phyloP scores from a whole-genome alignment of 2,888 invertebrate species.

The Mylabris sibirica region DNA sequence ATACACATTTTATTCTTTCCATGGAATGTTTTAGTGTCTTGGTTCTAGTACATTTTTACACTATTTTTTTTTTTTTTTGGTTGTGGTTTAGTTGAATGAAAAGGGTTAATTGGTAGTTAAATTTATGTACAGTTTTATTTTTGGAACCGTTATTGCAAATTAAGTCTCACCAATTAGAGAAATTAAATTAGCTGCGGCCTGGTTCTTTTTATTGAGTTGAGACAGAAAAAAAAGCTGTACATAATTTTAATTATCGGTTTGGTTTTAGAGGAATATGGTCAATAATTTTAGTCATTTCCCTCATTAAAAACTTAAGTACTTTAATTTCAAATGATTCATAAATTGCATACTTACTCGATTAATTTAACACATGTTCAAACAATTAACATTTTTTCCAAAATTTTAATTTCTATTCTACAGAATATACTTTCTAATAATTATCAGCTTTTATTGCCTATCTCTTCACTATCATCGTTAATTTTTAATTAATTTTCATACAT shows the following conservation, averaged over 20 bases:
- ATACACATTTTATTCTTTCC: conserved; percentile 29
- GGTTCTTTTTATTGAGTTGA: background rate
- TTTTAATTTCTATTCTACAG: background rate
- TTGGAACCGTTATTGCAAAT: background rate
- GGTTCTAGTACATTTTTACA: background rate
- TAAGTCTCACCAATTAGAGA: background rate
- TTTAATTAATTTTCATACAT: conserved; percentile 17
- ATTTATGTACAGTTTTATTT: conserved; percentile 1
- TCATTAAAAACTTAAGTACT: background rate
- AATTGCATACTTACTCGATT: background rate
- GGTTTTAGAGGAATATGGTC: background rate
- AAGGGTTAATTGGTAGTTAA: background rate
- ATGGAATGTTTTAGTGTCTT: conserved; percentile 37
- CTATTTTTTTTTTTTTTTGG: background rate
- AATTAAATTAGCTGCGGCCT: background rate
- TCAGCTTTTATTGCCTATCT: conserved; percentile 11
- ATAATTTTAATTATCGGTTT: background rate
- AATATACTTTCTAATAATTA: conserved; percentile 21
- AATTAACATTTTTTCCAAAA: background rate
- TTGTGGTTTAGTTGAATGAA: background rate
- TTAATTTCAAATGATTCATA: background rate
- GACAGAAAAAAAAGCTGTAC: background rate
- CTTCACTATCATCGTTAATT: conserved; percentile 20
- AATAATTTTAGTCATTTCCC: background rate
- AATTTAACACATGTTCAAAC: background rate